phyloP scores from a whole-genome alignment of 2,888 invertebrate genomes.

The Pristionchus maxplancki region DNA sequence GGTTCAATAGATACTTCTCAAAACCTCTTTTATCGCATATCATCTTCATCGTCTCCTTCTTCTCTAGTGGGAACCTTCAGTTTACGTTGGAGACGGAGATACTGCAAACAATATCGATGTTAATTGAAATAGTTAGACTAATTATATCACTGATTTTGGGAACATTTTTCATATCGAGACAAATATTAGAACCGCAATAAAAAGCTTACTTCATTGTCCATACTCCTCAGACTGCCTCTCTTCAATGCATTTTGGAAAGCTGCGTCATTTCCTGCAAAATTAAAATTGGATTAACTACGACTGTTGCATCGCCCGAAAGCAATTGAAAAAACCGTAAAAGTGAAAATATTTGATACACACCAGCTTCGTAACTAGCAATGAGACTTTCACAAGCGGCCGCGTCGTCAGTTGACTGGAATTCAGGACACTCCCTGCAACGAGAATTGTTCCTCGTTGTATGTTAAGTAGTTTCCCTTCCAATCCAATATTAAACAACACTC shows the following conservation, averaged over 20 bases:
- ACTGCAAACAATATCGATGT: constrained; percentile 55
- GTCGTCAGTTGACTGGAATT: constrained; percentile 65
- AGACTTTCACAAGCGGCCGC: constrained; percentile 65
- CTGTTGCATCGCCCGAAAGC: no score
- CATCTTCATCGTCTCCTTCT: constrained; percentile 57
- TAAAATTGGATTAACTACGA: constrained; percentile 54
- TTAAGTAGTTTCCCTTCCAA: no score
- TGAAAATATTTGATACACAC: background rate
- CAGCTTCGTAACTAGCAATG: constrained; percentile 67
- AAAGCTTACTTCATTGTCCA: constrained; percentile 72
- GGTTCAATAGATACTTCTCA: background rate
- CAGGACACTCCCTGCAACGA: constrained; percentile 58
- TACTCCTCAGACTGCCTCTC: constrained; percentile 65
- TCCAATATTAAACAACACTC: constrained; percentile 16
- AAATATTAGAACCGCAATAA: no score
- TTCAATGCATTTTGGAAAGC: constrained; percentile 71
- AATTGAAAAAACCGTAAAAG: no score
- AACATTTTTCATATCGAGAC: no score
- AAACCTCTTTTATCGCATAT: constrained; percentile 45
- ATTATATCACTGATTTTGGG: no score
- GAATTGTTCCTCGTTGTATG: no score
- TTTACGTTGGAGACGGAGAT: constrained; percentile 67
- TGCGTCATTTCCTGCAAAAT: constrained; percentile 77
- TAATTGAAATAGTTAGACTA: no score
- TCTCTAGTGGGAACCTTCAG: constrained; percentile 59